These are phyloP conservation scores for Geotrypetes seraphini DNA, from an alignment of 2,797 vertebrate species.

Conservation along the genomic window DNA sequence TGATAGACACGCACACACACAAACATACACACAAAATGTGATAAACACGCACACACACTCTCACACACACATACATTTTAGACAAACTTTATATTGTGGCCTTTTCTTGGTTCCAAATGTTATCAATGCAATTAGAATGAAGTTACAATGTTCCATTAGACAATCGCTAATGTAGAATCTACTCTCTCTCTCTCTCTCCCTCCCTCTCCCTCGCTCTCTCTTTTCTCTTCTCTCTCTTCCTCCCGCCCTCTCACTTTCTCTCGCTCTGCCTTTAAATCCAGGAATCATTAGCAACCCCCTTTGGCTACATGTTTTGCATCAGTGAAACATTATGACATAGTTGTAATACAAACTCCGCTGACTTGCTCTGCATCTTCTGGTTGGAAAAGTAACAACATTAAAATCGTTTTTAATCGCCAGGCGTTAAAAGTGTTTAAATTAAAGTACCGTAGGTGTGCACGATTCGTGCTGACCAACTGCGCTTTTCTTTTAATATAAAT, in stretches of 20 bases:
- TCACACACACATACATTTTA: neutral
- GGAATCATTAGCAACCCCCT: conserved; percentile 72
- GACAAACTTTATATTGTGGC: too few relatives aligned
- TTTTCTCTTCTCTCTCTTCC: conserved; percentile 3
- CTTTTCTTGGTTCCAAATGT: too few relatives aligned
- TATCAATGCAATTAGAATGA: too few relatives aligned
- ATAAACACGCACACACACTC: neutral
- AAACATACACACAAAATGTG: too few relatives aligned
- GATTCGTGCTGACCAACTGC: too few relatives aligned
- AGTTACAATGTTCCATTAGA: too few relatives aligned
- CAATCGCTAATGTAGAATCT: neutral
- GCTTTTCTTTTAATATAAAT: too few relatives aligned
- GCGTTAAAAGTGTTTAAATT: conserved; percentile 3
- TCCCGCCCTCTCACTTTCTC: neutral
- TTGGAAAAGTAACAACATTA: conserved; percentile 53
- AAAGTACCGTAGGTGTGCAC: too few relatives aligned
- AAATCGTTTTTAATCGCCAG: conserved; percentile 33
- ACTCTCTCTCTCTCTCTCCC: conserved; percentile 9
- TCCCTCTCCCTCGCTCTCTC: neutral
- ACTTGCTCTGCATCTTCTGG: conserved; percentile 62
- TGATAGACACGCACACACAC: too few relatives aligned
- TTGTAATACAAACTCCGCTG: conserved; percentile 67
- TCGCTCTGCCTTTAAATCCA: conserved; percentile 42
- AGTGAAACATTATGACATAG: conserved; percentile 66
- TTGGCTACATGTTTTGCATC: conserved; percentile 75